Percentiles rank a stretch among this genome's conserved stretches.
Conservation (phyloP, 92 coral and sea anemone species). For the Epizoanthus rinbou region DNA sequence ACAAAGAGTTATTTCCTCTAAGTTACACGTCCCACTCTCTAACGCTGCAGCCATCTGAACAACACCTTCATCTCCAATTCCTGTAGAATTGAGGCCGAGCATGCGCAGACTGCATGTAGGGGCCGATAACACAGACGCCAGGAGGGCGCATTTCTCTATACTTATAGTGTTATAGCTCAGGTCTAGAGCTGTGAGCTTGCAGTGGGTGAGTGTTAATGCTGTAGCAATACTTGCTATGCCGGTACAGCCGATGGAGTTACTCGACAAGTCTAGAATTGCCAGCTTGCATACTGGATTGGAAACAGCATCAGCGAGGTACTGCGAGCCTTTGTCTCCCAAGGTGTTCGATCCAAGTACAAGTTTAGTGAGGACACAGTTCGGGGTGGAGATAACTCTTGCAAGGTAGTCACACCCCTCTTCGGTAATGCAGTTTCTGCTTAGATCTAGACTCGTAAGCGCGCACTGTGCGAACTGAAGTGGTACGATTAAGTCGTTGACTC, state of each 20-base stretch:
- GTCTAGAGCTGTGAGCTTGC: conserved; percentile 32
- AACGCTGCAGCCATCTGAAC: conserved; percentile 6
- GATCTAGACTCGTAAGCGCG: conserved; percentile 31
- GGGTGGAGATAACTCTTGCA: conserved; percentile 8
- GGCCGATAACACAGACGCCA: conserved; percentile 13
- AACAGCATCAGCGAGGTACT: conserved; percentile 1
- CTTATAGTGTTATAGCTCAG: conserved; percentile 31
- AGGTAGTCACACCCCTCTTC: conserved; percentile 31
- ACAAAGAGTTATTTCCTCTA: conserved; percentile 19
- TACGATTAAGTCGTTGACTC: conserved; percentile 2
- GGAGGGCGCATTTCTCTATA: neutral
- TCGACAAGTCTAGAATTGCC: conserved; percentile 14
- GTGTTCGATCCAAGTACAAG: conserved; percentile 23
- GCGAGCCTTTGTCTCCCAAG: conserved; percentile 42
- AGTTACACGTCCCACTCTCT: conserved; percentile 2
- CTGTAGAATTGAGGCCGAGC: conserved; percentile 31
- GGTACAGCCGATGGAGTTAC: conserved; percentile 28
- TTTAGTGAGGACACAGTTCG: conserved; percentile 20
- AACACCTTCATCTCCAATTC: conserved; percentile 22
- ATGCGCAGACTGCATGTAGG: conserved; percentile 5
- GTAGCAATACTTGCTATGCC: conserved; percentile 25
- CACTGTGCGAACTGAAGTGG: conserved; percentile 11
- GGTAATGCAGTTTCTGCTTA: conserved; percentile 32
- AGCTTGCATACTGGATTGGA: neutral
- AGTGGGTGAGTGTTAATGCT: conserved; percentile 5